Evolutionary conservation across 2,113 vertebrate genomes (phyloP), one percentile per base, ranked within the genome.

Genomic region (Hypomesus transpacificus): DNA sequence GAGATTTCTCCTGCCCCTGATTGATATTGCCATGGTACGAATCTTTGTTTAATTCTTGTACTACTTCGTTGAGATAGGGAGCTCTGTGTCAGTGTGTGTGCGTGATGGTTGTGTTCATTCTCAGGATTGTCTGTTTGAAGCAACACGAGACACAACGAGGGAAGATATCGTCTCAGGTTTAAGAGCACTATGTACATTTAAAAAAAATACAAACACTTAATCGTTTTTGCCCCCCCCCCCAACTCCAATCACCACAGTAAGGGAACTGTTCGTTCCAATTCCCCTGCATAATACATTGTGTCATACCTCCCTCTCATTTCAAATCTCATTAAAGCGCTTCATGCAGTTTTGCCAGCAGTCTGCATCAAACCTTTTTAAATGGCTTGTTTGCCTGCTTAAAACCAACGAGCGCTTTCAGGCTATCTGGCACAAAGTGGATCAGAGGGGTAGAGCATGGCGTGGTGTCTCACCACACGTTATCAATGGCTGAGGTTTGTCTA

Each of bases 1-100:
- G 77, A 82, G 71, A 84, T 88, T 88, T 75, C 72, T 75, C 68
- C 75, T 70, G 83, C 75, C 80, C 65, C 53, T 46, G 0, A 52
- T 82, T 82, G 78, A 81, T 82, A 80, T 84, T 85, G 75, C 84
- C 68, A 83, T 86, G 82, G 86, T 66, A 76, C 16, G 62, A 3
- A 28, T 69, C 52, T 60, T 70, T 59, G 68, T 65, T 65, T 21
- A 56, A 64, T 65, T 18, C 46, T 69, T 26, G 56, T 65, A 52
- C 61, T 17, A 64, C 62, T 69, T 63, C 17, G 18, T 16, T 11
- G 20, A 21, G 24, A 56, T 26, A 20, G 18, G 21, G 31, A 82
- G 77, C 81, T 57, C 17, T n/a, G 52, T 28, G 56, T 28, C 72
- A 64, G 63, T 60, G 14, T 51, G 52, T 58, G 53, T 21, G 54